Base-by-base conservation (phyloP, 1,140 invertebrate genomes). In the Scaptomyza pallida region DNA sequence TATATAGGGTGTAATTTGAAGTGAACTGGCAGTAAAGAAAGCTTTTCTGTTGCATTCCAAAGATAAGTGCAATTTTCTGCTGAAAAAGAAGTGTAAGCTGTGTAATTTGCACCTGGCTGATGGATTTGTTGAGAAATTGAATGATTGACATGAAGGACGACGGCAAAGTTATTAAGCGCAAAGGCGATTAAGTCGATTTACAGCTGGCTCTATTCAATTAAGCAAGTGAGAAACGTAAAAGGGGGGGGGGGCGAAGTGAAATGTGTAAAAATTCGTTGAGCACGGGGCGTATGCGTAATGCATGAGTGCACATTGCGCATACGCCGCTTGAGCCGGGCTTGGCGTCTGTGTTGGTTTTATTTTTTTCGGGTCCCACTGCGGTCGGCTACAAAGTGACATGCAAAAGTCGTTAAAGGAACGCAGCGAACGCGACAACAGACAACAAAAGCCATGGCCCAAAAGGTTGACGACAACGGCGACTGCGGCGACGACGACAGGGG, bases 261-360 rank as follows among this genome's bases (percentile, higher is more conserved):
- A 52, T 12, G 26, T 15, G 13, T 33, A 8, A 45, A 37, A 52
- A 44, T 21, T 19, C 35, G 54, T 21, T 41, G 30, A 56, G 45
- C 54, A 47, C 63, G 13, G 62, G 26, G 69, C 63, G 69, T 72
- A 59, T 72, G 55, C 70, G 54, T 68, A 72, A 68, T 72, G 68
- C 40, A 68, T 67, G 62, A 68, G 15, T 59, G 61, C 55, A 67
- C 48, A 72, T 61, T 61, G 55, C 70, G 63, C 64, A 72, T 72
- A 68, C 70, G 70, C 70, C 48, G 48, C 55, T 6, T 57, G 54
- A 26, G 6, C 5, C 23, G 23, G 23, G 21, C 21, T 26, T n/a
- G n/a, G 23, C 23, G 33, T 13, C 23, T 21, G 15, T 30, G 23
- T 26, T 26, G 23, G 23, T 30, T 6, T 30, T 30, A 2, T 15